Evolutionary conservation across 2,113 vertebrate genomes (phyloP).

Genomic region (Coptodon rendalli): DNA sequence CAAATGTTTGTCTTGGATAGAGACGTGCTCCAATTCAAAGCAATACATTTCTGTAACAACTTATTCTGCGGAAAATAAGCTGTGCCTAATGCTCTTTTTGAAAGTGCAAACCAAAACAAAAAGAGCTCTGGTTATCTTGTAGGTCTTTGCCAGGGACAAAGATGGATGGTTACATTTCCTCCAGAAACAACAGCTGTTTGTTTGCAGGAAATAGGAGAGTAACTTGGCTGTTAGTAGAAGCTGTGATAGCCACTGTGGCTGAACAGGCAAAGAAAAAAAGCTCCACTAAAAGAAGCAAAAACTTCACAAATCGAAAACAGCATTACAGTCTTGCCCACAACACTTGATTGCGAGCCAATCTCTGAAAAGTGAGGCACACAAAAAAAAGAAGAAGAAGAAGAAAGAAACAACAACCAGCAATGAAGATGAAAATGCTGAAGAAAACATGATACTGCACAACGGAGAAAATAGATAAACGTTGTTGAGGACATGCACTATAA

Average conservation of each 20-base stretch:
- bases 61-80: background rate
- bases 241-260: constrained; percentile 8
- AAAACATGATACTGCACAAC: background rate
- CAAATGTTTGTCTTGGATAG: background rate
- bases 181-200: constrained; percentile 39
- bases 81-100: background rate
- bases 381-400: background rate
- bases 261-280: constrained; percentile 13
- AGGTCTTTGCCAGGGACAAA: constrained; percentile 36
- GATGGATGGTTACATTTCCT: constrained; percentile 53
- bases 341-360: constrained; percentile 25
- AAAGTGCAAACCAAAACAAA: background rate
- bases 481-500: background rate
- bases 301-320: constrained; percentile 36
- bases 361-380: background rate
- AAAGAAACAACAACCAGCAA: background rate
- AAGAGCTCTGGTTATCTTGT: background rate
- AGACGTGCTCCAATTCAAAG: background rate
- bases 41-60: background rate
- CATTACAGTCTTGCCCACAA: background rate
- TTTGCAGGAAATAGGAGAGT: constrained; percentile 34
- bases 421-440: background rate
- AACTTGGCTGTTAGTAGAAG: constrained; percentile 20
- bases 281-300: constrained; percentile 12
- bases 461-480: background rate